phyloP scores from a whole-genome alignment of 2,113 vertebrate genomes.

The Maccullochella peelii region DNA sequence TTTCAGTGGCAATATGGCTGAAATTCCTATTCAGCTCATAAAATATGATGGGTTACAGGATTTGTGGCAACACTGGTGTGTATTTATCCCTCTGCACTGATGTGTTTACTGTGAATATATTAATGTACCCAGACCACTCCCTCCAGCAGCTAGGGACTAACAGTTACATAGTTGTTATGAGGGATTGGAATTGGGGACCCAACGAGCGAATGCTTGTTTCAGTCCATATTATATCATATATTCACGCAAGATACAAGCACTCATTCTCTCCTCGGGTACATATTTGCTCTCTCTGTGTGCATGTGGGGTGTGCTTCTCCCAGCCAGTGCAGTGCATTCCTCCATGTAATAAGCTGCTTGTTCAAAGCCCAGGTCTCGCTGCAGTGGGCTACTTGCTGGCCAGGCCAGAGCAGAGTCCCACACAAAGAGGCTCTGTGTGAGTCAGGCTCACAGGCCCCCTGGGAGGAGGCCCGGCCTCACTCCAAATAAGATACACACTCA shows the following conservation, averaged over 20 bases:
- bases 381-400: constrained; percentile 61
- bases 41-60: background rate
- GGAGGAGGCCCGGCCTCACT: constrained; percentile 61
- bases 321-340: constrained; percentile 63
- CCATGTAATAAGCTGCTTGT: constrained; percentile 66
- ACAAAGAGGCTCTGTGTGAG: constrained; percentile 83
- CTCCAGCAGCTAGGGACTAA: background rate
- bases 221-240: background rate
- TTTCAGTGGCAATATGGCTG: background rate
- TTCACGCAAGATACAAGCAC: background rate
- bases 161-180: background rate
- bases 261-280: constrained; percentile 26
- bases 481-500: constrained; percentile 43
- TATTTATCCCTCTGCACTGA: background rate
- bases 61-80: background rate
- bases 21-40: background rate
- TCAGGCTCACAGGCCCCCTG: constrained; percentile 42
- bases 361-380: constrained; percentile 58
- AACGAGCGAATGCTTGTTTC: background rate
- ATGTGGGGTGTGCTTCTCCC: background rate
- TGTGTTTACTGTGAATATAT: background rate
- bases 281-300: background rate
- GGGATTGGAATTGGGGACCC: too few species aligned
- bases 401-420: constrained; percentile 41
- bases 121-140: background rate